Percentiles rank a stretch among this genome's conserved stretches.
These are phyloP conservation scores for Adelosebastes latens DNA, from an alignment of 2,797 vertebrate genomes.

Conservation along the genomic window DNA sequence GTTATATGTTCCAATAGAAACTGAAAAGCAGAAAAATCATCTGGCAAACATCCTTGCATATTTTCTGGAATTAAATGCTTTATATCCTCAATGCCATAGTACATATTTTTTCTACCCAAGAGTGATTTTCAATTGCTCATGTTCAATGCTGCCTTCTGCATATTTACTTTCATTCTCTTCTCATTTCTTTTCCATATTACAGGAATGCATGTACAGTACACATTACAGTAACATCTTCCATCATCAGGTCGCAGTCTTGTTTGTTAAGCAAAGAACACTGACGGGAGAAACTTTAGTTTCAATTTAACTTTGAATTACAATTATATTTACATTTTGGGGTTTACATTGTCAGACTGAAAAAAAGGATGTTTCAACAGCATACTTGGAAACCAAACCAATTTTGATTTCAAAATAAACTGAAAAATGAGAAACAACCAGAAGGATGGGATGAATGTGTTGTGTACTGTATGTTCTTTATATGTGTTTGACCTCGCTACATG, in stretches of 20 bases:
- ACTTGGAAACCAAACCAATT: background rate
- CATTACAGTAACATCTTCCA: background rate
- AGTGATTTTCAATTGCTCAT: background rate
- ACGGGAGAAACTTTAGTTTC: background rate
- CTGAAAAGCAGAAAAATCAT: background rate
- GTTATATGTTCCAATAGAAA: background rate
- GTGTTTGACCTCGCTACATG: background rate
- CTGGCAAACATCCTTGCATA: background rate
- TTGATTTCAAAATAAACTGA: background rate
- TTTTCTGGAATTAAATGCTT: background rate
- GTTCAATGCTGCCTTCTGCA: background rate
- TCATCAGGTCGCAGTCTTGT: background rate
- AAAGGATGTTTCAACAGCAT: background rate
- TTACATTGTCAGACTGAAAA: background rate
- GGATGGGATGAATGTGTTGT: background rate
- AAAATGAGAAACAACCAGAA: background rate
- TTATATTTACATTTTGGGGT: background rate
- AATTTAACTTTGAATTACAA: background rate
- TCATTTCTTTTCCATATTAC: background rate
- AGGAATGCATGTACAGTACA: background rate
- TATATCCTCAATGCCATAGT: too few relatives aligned
- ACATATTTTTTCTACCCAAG: background rate
- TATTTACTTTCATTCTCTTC: background rate
- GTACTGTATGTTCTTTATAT: background rate
- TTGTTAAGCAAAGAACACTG: background rate